Evolutionary conservation across 2,797 vertebrate species (phyloP), one percentile per base, ranked within the genome.

Genomic region (Pipistrellus nathusii): DNA sequence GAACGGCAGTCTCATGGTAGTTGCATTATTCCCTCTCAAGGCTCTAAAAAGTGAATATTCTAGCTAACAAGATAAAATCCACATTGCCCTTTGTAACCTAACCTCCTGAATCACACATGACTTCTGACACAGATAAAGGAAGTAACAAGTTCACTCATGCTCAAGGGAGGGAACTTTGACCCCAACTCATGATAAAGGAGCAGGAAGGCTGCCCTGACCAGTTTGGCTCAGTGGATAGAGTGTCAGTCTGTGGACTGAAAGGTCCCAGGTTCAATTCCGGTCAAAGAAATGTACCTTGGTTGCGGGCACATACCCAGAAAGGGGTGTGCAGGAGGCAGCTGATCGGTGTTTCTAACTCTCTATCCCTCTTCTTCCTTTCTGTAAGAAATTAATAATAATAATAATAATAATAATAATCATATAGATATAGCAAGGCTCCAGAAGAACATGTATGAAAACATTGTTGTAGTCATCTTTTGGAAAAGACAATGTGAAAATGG

Each of bases 11-110:
- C 18, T 66, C 1, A 5, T 35, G 2, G 38, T 27, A 48, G 5
- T 1, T 91, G 23, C 46, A 17, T 75, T 71, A 57, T 71, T 69
- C 48, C 1, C 44, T 91, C 66, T 71, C 27, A 76, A 25, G 13
- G 18, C 32, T 91, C 2, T 94, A n/a, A 95, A 80, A 94, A 38
- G 10, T n/a, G 23, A 88, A 25, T 48, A 20, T 57, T 83, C 14
- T 48, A 57, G 10, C n/a, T 41, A 35, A 81, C 23, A 51, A 83
- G 27, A n/a, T 44, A 69, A 88, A 75, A 73, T 3, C n/a, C 59
- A 51, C 53, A 10, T 57, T 48, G 30, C 44, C 51, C 88, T 83
- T 73, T 44, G 73, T 64, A 38, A 83, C 21, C 25, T 75, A 69
- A 6, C 3, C 6, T 81, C 27, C 2, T 15, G 5, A 92, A 46